phyloP scores from a whole-genome alignment of 2,888 invertebrate genomes.

The Cheiracanthium punctorium region DNA sequence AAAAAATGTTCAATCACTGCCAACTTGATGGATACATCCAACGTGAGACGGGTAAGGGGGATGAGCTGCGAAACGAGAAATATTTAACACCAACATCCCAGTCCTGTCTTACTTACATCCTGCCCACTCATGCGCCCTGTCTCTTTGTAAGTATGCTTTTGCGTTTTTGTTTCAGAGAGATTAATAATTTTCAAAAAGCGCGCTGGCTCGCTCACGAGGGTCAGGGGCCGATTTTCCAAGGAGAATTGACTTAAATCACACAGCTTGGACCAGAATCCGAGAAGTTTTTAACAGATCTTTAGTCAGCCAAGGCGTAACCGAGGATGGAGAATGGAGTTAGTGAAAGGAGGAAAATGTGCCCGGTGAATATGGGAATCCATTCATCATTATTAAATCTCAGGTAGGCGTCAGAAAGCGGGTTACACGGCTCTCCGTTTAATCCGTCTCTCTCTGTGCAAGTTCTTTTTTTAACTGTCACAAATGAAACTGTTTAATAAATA shows the following conservation, averaged over 20 bases:
- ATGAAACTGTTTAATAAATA: not conserved
- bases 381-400: not conserved
- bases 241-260: no score
- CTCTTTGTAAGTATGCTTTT: not conserved
- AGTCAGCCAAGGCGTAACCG: not conserved
- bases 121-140: not conserved
- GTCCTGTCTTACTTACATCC: not conserved
- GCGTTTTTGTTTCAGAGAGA: not conserved
- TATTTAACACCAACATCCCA: not conserved
- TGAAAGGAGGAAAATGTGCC: not conserved
- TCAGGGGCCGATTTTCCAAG: not conserved
- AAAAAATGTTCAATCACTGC: slow-evolving; percentile 55
- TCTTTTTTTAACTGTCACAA: not conserved
- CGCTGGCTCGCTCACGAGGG: not conserved
- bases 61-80: not conserved
- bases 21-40: slow-evolving; percentile 17
- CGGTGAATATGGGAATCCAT: not conserved
- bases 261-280: not conserved
- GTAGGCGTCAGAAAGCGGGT: not conserved
- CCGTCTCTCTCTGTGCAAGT: not conserved
- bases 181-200: not conserved
- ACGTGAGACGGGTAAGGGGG: not conserved
- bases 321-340: not conserved
- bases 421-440: not conserved
- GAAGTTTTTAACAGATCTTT: not conserved